Conservation (phyloP, 2,113 vertebrate genomes). For the Pungitius pungitius region DNA sequence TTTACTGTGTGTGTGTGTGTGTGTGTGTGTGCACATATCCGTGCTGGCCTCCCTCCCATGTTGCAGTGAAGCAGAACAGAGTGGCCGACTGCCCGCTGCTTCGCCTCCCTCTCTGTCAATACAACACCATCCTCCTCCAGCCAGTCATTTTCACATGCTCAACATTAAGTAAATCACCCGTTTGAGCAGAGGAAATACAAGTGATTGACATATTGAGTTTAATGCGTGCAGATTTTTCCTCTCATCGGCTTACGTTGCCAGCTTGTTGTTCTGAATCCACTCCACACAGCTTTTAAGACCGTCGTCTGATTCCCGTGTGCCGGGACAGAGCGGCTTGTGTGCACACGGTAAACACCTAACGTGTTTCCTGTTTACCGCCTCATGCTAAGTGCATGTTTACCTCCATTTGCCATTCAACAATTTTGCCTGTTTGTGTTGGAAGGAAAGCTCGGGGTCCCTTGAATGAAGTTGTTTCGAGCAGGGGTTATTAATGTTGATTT, state of each 20-base stretch:
- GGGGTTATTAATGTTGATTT: conserved; percentile 48
- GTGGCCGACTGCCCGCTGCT: conserved; percentile 78
- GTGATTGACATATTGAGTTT: conserved; percentile 65
- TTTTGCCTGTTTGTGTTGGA: conserved; percentile 32
- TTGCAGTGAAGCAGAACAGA: conserved; percentile 81
- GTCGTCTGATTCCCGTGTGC: conserved; percentile 35
- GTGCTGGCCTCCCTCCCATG: conserved; percentile 77
- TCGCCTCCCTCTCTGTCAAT: conserved; percentile 78
- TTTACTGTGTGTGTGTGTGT: conserved; percentile 28
- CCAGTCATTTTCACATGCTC: conserved; percentile 74
- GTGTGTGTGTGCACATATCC: conserved; percentile 48
- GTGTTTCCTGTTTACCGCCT: conserved; percentile 31
- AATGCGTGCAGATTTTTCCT: conserved; percentile 46
- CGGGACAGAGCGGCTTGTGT: conserved; percentile 1
- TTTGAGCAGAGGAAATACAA: conserved; percentile 60
- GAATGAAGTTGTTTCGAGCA: conserved; percentile 48
- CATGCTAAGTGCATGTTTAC: conserved; percentile 20
- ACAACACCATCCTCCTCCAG: conserved; percentile 74
- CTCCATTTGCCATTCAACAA: conserved; percentile 41
- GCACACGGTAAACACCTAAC: conserved; percentile 25
- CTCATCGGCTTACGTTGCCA: conserved; percentile 50
- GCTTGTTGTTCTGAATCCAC: conserved; percentile 45
- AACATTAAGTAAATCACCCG: conserved; percentile 67
- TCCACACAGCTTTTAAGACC: conserved; percentile 41
- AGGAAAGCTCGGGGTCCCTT: conserved; percentile 21